Evolutionary conservation across 1,140 invertebrate species (phyloP).

Genomic region (Mamestra configurata): DNA sequence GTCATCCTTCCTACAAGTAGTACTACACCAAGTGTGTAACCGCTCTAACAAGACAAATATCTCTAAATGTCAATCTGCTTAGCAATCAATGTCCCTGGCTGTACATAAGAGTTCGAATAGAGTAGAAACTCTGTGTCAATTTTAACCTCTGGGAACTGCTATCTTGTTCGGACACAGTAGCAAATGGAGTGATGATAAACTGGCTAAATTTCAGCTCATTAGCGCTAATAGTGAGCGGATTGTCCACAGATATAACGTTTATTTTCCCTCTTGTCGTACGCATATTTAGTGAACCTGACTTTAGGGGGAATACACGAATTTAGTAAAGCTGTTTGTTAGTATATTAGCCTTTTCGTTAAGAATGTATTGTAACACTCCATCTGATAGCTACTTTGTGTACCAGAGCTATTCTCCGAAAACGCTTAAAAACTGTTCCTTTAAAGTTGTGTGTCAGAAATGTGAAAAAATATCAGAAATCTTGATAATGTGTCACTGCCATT

Average conservation of each 20-base stretch:
- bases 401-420: background rate
- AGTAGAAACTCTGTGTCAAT: background rate
- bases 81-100: background rate
- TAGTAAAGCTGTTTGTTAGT: too few relatives aligned
- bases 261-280: background rate
- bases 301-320: too few relatives aligned
- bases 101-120: background rate
- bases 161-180: background rate
- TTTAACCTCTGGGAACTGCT: background rate
- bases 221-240: background rate
- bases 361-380: slow-evolving; percentile 3
- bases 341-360: too few relatives aligned
- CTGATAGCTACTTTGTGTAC: background rate
- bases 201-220: background rate
- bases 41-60: too few relatives aligned
- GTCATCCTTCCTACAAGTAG: too few relatives aligned
- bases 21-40: too few relatives aligned
- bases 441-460: background rate
- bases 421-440: slow-evolving; percentile 3
- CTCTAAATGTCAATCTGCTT: background rate
- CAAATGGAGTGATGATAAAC: background rate
- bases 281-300: background rate
- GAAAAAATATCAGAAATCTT: background rate
- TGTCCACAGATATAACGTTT: background rate
- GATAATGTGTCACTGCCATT: background rate